Evolutionary conservation across 2,888 invertebrate genomes (phyloP), one percentile per base, ranked within the genome.

Genomic region (Erebia ligea): DNA sequence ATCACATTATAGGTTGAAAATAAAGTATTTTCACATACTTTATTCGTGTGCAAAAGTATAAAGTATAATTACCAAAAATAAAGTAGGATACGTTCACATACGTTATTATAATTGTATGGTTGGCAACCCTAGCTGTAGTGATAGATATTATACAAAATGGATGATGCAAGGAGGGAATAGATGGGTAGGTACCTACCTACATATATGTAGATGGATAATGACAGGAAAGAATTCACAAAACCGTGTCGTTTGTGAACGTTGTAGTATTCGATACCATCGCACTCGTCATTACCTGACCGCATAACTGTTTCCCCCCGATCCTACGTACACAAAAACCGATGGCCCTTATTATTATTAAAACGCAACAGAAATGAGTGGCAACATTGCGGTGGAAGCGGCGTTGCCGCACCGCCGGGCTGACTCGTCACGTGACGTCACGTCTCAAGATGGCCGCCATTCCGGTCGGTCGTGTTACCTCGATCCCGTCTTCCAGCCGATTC

Each of bases 381-480:
- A 90, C 90, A 84, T 84, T 81, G 88, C 79, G 80, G 79, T 77
- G 75, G 76, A 74, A 75, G 92, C 91, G 90, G 85, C 86, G 92
- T 92, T 93, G 93, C 92, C 92, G 82, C 81, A 68, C 86, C 83
- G 88, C 86, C 86, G 86, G 89, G 88, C 87, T 91, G 89, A 90
- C 88, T 92, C 92, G 93, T 93, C 92, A 92, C 88, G 92, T 93
- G 93, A 93, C 93, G 93, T 93, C 92, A 93, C 91, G 91, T 92
- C 92, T 91, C 92, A 93, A 93, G 92, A 92, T 93, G 93, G 93
- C 93, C 89, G 92, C 91, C 89, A 85, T 82, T 87, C 89, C 89
- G 90, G 88, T 87, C 86, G 85, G 88, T 87, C 86, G 85, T 81
- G 81, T 84, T 84, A 86, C 86, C 86, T 85, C 85, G 80, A 84